Evolutionary conservation across 2,113 vertebrate genomes (phyloP).

Genomic region (Rana temporaria): DNA sequence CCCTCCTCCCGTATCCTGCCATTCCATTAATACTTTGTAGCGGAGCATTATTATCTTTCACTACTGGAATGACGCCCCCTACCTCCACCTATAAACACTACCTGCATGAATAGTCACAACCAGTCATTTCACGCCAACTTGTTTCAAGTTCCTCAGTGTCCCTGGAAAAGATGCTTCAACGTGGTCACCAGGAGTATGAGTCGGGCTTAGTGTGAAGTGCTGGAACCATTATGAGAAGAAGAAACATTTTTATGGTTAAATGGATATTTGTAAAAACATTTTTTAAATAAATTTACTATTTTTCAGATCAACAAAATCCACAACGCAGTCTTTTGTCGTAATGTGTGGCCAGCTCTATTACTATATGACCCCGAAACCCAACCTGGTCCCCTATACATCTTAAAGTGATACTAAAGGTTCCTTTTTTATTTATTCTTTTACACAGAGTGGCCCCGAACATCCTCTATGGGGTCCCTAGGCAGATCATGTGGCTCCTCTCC

Average conservation of each 20-base stretch:
- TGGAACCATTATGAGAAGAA: not conserved
- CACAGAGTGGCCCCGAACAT: no score
- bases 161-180: not conserved
- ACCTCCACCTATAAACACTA: not conserved
- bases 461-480: no score
- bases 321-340: not conserved
- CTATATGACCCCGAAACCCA: no score
- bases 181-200: not conserved
- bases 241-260: slow-evolving; percentile 8
- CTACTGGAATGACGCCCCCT: not conserved
- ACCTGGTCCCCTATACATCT: no score
- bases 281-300: slow-evolving; percentile 29
- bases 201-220: not conserved
- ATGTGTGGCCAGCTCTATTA: not conserved
- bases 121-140: not conserved
- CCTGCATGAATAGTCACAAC: slow-evolving; percentile 4
- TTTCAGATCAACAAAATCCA: slow-evolving; percentile 12
- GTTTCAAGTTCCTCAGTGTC: not conserved
- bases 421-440: no score
- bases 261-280: slow-evolving; percentile 22
- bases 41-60: not conserved
- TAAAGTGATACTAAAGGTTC: no score
- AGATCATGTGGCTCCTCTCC: no score
- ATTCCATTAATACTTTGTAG: not conserved
- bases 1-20: not conserved